phyloP scores from a whole-genome alignment of 2,888 invertebrate species.

The Cataglyphis cursor region DNA sequence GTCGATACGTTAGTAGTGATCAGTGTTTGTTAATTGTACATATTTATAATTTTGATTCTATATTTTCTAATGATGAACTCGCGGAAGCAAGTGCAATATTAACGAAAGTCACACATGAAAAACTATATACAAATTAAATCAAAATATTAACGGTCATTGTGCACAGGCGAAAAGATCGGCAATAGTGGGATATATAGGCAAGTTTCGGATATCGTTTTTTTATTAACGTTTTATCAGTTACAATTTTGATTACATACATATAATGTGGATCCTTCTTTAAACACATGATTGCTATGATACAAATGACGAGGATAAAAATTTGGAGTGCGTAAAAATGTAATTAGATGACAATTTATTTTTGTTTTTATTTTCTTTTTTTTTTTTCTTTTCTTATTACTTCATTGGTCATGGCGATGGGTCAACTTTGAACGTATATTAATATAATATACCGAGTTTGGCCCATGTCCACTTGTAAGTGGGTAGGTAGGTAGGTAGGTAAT shows the following conservation, averaged over 20 bases:
- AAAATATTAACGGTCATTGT: neutral
- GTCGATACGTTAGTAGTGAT: neutral
- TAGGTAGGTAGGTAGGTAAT: constrained; percentile 77
- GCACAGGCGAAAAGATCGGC: neutral
- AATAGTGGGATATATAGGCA: neutral
- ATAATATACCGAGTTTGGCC: constrained; percentile 85
- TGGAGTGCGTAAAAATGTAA: constrained; percentile 86
- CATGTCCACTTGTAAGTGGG: constrained; percentile 81
- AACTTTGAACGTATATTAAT: constrained; percentile 86
- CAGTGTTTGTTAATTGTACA: neutral
- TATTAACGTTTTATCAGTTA: constrained; percentile 86
- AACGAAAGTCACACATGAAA: neutral
- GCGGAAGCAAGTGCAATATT: neutral
- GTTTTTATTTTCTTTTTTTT: constrained; percentile 50
- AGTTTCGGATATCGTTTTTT: constrained; percentile 83
- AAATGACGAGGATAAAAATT: constrained; percentile 86
- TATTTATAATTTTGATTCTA: neutral
- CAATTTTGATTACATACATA: constrained; percentile 87
- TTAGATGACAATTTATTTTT: constrained; percentile 84
- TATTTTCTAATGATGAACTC: neutral
- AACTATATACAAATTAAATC: neutral
- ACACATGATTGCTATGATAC: constrained; percentile 85
- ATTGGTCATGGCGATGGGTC: constrained; percentile 85
- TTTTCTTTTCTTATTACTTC: constrained; percentile 77
- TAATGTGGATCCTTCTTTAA: constrained; percentile 85